Percentiles rank a stretch among this genome's conserved stretches.
phyloP scores from a whole-genome alignment of 2,113 vertebrate species.

The Hystrix cristata region DNA sequence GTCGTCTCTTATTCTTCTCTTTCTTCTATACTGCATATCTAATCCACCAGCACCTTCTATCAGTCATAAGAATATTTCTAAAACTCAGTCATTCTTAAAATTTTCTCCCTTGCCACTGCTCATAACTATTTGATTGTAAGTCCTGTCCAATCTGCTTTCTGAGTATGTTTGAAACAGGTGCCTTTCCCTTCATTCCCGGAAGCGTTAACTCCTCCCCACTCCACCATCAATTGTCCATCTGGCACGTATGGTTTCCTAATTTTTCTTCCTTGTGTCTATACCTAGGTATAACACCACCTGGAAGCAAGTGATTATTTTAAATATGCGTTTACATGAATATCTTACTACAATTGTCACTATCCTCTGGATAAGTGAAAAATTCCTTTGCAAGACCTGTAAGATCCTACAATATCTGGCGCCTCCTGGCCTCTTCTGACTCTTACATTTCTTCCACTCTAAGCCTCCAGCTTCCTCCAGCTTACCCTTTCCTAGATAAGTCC shows the following conservation, averaged over 20 bases:
- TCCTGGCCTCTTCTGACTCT: neutral
- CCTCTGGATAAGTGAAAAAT: neutral
- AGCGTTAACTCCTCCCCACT: too few species aligned
- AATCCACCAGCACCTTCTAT: neutral
- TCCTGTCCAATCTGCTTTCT: neutral
- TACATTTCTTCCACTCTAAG: neutral
- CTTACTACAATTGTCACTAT: neutral
- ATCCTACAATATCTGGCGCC: too few species aligned
- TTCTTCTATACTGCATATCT: neutral
- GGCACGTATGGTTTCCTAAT: neutral
- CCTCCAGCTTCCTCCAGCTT: neutral
- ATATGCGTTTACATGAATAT: neutral
- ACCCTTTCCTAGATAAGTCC: neutral
- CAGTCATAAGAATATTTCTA: neutral
- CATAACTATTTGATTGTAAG: neutral
- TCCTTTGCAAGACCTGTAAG: neutral
- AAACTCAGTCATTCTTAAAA: neutral
- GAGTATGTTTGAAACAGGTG: neutral
- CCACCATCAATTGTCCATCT: neutral
- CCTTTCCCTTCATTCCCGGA: neutral
- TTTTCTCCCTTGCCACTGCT: neutral
- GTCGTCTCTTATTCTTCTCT: neutral
- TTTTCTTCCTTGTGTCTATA: neutral
- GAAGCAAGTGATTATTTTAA: neutral
- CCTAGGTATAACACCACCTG: neutral